phyloP scores from a whole-genome alignment of 1,140 invertebrate genomes.

The Drosophila serrata region DNA sequence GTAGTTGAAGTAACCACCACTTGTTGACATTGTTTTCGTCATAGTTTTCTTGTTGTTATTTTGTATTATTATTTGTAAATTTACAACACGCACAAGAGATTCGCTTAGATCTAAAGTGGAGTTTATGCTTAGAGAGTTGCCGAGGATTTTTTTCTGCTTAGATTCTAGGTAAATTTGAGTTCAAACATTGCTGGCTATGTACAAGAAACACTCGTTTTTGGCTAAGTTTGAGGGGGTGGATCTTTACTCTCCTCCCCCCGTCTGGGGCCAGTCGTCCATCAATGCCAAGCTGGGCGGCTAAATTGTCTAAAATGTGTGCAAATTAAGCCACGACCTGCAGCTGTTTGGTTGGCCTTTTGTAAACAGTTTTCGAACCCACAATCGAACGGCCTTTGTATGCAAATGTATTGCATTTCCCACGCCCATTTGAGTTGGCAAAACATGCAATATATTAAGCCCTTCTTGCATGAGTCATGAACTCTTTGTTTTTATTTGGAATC shows the following conservation, averaged over 20 bases:
- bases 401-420: constrained; percentile 67
- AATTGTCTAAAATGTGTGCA: constrained; percentile 17
- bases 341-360: constrained; percentile 45
- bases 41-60: constrained; percentile 18
- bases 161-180: constrained; percentile 39
- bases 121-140: constrained; percentile 56
- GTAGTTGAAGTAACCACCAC: constrained; percentile 1
- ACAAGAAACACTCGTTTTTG: constrained; percentile 52
- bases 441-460: constrained; percentile 22
- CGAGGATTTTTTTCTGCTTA: constrained; percentile 40
- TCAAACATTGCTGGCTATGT: constrained; percentile 40
- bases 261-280: constrained; percentile 40
- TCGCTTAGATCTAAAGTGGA: constrained; percentile 65
- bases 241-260: not conserved
- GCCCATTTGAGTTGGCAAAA: constrained; percentile 23
- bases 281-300: constrained; percentile 39
- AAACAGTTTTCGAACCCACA: constrained; percentile 51
- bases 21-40: constrained; percentile 4
- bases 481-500: constrained; percentile 57
- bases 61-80: constrained; percentile 47
- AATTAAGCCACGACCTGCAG: constrained; percentile 26
- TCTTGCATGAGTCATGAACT: constrained; percentile 44
- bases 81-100: constrained; percentile 77
- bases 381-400: constrained; percentile 78
- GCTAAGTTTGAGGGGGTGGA: constrained; percentile 31